Conservation (phyloP, 1,140 invertebrate genomes). For the Drosophila equinoxialis region DNA sequence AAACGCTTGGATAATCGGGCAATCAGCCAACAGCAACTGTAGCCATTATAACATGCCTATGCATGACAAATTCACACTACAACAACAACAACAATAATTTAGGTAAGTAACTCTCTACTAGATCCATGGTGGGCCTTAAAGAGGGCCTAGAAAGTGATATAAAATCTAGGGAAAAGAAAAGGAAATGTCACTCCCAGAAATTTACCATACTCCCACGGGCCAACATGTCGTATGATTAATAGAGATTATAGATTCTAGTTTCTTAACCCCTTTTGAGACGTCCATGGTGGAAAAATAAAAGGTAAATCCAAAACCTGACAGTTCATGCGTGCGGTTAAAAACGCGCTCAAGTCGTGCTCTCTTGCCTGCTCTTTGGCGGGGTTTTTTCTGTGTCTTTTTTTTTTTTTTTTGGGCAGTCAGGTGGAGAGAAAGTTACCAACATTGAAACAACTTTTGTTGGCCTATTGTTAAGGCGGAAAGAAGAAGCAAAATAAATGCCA, state of each 20-base stretch:
- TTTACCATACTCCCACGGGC: not conserved
- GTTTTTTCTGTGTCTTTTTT: conserved; percentile 13
- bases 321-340: conserved; percentile 58
- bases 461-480: conserved; percentile 63
- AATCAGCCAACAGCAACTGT: conserved; percentile 41
- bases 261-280: not conserved
- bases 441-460: conserved; percentile 75
- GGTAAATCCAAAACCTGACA: conserved; percentile 34
- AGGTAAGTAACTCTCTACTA: not conserved
- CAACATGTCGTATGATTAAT: conserved; percentile 24
- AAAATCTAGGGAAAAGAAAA: no score
- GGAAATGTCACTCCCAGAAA: no score
- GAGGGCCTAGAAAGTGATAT: conserved; percentile 8
- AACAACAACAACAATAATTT: conserved; percentile 41
- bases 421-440: conserved; percentile 78
- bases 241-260: not conserved
- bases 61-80: conserved; percentile 41
- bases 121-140: not conserved
- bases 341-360: conserved; percentile 47
- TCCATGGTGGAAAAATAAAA: not conserved
- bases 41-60: conserved; percentile 45
- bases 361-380: conserved; percentile 24
- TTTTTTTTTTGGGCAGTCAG: conserved; percentile 44
- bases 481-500: conserved; percentile 50
- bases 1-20: conserved; percentile 67